These are phyloP conservation scores for Percopsis transmontana DNA, from an alignment of 2,113 vertebrate genomes.

Conservation along the genomic window DNA sequence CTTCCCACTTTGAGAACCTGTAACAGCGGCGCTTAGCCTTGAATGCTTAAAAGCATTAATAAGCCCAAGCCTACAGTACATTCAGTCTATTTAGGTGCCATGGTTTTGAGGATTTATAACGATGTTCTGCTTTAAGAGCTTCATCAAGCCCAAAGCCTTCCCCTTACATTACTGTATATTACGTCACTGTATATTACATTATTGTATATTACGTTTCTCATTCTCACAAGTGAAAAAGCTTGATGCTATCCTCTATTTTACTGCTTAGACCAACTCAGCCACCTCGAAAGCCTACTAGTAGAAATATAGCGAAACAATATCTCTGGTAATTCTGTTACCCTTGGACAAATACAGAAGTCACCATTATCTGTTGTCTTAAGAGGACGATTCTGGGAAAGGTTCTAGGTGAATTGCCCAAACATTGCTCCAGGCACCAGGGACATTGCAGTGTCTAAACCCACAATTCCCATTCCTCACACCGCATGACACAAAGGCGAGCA, in stretches of 20 bases:
- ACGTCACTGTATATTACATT: background rate
- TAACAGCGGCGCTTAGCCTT: slow-evolving; percentile 44
- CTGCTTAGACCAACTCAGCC: background rate
- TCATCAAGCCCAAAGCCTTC: background rate
- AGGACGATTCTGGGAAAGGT: slow-evolving; percentile 27
- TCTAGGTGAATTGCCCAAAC: slow-evolving; percentile 18
- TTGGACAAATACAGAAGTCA: slow-evolving; percentile 40
- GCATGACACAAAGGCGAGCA: slow-evolving; percentile 32
- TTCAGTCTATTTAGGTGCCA: slow-evolving; percentile 17
- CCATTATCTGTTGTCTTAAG: slow-evolving; percentile 11
- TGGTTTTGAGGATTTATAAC: slow-evolving; percentile 10
- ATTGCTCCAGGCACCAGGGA: slow-evolving; percentile 43
- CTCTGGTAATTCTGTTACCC: background rate
- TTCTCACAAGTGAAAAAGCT: background rate
- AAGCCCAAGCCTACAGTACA: slow-evolving; percentile 24
- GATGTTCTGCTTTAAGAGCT: background rate
- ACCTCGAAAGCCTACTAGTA: background rate
- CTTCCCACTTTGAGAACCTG: slow-evolving; percentile 30
- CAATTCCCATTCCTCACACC: slow-evolving; percentile 46
- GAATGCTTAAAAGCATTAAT: slow-evolving; percentile 35
- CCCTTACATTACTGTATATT: background rate
- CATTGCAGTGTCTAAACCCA: slow-evolving; percentile 49
- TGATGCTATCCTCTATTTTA: background rate
- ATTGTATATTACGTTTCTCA: too few species aligned
- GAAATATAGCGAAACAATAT: background rate